A percentile compares a stretch with the other conserved stretches of the same genome.
Conservation (phyloP, 2,888 invertebrate genomes). For the Zaprionus bogoriensis region DNA sequence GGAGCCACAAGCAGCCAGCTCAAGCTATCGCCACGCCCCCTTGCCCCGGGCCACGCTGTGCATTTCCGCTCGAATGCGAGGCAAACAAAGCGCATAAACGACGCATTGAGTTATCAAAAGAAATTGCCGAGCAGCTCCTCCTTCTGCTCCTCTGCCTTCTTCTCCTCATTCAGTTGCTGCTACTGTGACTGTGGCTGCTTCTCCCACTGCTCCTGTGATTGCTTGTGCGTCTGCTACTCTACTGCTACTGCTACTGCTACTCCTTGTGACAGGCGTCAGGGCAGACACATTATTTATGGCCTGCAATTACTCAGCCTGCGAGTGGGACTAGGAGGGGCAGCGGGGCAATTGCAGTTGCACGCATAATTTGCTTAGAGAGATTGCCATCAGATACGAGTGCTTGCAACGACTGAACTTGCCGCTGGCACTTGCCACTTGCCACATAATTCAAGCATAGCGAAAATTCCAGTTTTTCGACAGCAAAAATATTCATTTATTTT, state of each 20-base stretch:
- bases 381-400: constrained; percentile 29
- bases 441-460: constrained; percentile 22
- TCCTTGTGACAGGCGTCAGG: constrained; percentile 50
- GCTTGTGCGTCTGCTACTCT: too few species aligned
- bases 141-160: not conserved
- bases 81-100: constrained; percentile 69
- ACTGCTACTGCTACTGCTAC: too few species aligned
- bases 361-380: constrained; percentile 32
- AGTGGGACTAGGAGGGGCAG: not conserved
- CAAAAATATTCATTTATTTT: constrained; percentile 60
- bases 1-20: too few species aligned
- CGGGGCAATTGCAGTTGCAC: constrained; percentile 20
- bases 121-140: constrained; percentile 38
- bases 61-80: constrained; percentile 64
- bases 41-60: too few species aligned
- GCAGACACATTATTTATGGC: constrained; percentile 64
- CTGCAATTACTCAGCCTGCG: constrained; percentile 51
- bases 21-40: too few species aligned
- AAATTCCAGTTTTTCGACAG: constrained; percentile 40
- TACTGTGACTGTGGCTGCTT: too few species aligned
- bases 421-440: constrained; percentile 10
- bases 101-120: constrained; percentile 65
- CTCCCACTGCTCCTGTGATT: not conserved
- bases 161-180: not conserved
- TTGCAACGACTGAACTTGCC: too few species aligned